Base-by-base conservation (phyloP, 1,140 invertebrate species). In the Lasioglossum albipes region DNA sequence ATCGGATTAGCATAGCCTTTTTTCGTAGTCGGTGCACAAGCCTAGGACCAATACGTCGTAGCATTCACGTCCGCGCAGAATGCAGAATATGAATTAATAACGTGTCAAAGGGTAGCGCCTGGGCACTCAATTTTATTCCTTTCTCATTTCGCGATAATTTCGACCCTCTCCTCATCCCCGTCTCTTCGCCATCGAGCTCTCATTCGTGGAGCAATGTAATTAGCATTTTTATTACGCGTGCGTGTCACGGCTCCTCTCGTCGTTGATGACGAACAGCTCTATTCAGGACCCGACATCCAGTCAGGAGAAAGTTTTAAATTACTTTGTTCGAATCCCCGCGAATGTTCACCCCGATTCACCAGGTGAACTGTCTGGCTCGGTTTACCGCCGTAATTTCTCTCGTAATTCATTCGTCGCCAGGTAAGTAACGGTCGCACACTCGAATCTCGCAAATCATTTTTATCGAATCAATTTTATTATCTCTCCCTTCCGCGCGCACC, bases 191-290 rank as follows among this genome's bases (percentile, higher is more conserved):
- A 31, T 61, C 22, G 61, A 41, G 76, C 42, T 67, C 36, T 16
- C 61, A 27, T 59, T 45, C 68, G 49, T 74, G 70, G 20, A 22
- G 22, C 83, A 62, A 77, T 76, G 57, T 73, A 85, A 88, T 88
- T 88, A 85, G 81, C 78, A 84, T 88, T 88, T 88, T 85, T 87
- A 87, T 80, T 79, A 83, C 65, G 36, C 65, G 75, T 76, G 69
- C 70, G 65, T 79, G 81, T 80, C 73, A 71, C 79, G 65, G 27
- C 20, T 41, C 45, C 79, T 66, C 75, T 49, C 80, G 61, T 81
- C 66, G 57, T 45, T 45, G 27, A 77, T 64, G 52, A 64, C 80
- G 54, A 78, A 75, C 73, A 82, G 73, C 77, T 83, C 85, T 65
- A 69, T 81, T 71, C 68, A 76, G 68, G 16, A 42, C n/a, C 64